Conservation (phyloP, 2,797 vertebrate species). For the Danio kyathit region DNA sequence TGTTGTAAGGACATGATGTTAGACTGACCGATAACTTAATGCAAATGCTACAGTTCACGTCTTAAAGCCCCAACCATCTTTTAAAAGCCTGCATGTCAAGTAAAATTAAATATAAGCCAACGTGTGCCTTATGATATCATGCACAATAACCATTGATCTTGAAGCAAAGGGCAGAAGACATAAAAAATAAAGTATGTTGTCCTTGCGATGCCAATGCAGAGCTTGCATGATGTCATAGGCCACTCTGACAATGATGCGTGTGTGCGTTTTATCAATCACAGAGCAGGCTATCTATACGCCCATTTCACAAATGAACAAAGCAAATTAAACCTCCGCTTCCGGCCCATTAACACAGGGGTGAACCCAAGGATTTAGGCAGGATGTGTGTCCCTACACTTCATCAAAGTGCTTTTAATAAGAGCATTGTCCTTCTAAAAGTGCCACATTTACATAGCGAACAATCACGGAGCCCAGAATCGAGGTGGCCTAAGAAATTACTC, state of each 20-base stretch:
- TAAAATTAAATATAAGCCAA: slow-evolving; percentile 1
- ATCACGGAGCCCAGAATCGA: slow-evolving; percentile 15
- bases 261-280: slow-evolving; percentile 36
- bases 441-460: slow-evolving; percentile 47
- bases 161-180: slow-evolving; percentile 23
- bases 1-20: background rate
- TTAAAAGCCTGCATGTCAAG: background rate
- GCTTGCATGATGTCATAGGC: slow-evolving; percentile 34
- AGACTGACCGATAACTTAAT: background rate
- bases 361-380: slow-evolving; percentile 32
- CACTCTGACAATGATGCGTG: slow-evolving; percentile 26
- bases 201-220: slow-evolving; percentile 27
- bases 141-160: background rate
- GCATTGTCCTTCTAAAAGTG: slow-evolving; percentile 44
- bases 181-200: slow-evolving; percentile 14
- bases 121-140: slow-evolving; percentile 13
- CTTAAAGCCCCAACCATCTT: background rate
- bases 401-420: slow-evolving; percentile 55
- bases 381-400: slow-evolving; percentile 37
- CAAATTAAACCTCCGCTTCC: slow-evolving; percentile 25
- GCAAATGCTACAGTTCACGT: background rate
- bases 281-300: slow-evolving; percentile 13
- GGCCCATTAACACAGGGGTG: slow-evolving; percentile 31
- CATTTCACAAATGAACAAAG: slow-evolving; percentile 39
- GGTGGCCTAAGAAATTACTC: slow-evolving; percentile 19